Conservation (phyloP, 64 coral and sea anemone species). For the Acropora yongei region DNA sequence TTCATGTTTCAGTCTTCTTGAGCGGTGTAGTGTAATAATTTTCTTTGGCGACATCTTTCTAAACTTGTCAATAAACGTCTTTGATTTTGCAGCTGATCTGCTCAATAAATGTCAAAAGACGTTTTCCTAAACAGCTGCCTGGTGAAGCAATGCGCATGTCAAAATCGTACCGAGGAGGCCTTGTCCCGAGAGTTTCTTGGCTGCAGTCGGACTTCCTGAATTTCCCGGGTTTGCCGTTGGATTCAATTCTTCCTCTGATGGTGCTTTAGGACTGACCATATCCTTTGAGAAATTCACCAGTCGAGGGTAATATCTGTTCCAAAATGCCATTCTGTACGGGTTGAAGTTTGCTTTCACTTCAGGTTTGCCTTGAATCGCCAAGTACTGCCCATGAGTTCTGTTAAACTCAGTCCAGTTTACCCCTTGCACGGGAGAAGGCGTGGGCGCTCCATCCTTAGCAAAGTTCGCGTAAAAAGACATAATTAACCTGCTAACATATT, state of each 20-base stretch:
- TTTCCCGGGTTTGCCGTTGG: background rate
- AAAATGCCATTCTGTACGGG: slow-evolving; percentile 66
- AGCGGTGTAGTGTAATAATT: background rate
- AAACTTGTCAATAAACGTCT: background rate
- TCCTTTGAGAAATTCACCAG: slow-evolving; percentile 21
- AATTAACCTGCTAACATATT: slow-evolving; percentile 79
- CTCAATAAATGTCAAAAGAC: background rate
- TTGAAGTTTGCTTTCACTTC: slow-evolving; percentile 36
- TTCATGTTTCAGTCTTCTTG: background rate
- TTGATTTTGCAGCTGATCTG: background rate
- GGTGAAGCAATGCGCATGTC: background rate
- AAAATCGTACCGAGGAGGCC: background rate
- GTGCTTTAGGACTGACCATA: background rate
- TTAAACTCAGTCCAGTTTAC: slow-evolving; percentile 69
- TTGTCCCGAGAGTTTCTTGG: background rate
- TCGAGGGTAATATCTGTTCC: slow-evolving; percentile 29
- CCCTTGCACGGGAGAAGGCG: slow-evolving; percentile 29
- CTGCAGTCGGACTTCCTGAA: background rate
- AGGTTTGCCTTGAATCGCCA: slow-evolving; percentile 37
- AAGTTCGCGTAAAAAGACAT: slow-evolving; percentile 81
- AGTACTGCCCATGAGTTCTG: slow-evolving; percentile 37
- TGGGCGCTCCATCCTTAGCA: slow-evolving; percentile 76
- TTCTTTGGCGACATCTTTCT: background rate
- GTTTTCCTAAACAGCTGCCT: background rate
- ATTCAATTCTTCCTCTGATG: too few species aligned